These are phyloP conservation scores for Myotis yumanensis DNA, from an alignment of 2,113 vertebrate species.

Conservation along the genomic window DNA sequence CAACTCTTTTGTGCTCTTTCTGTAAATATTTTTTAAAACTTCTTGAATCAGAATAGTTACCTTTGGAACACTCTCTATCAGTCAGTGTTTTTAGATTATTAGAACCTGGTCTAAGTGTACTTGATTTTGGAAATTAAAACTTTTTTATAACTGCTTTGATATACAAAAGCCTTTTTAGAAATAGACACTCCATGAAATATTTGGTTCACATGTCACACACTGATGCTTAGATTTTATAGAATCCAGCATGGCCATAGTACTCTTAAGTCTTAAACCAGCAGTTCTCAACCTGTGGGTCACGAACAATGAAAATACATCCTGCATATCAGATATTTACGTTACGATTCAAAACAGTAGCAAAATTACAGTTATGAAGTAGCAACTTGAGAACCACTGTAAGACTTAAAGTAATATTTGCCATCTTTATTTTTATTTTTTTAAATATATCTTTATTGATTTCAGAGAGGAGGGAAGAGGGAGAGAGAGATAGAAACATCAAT, in stretches of 20 bases:
- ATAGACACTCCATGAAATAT: not conserved
- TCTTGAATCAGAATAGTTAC: slow-evolving; percentile 11
- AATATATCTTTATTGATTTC: too few species aligned
- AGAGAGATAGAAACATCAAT: too few species aligned
- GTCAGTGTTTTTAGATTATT: slow-evolving; percentile 31
- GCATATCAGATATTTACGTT: too few species aligned
- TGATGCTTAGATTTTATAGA: not conserved
- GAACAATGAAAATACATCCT: too few species aligned
- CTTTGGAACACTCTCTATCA: not conserved
- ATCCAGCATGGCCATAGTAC: not conserved
- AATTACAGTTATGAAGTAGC: too few species aligned
- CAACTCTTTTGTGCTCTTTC: not conserved
- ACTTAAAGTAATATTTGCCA: not conserved
- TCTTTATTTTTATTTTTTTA: not conserved
- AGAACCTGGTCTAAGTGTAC: not conserved
- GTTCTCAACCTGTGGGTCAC: too few species aligned
- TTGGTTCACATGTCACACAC: slow-evolving; percentile 1
- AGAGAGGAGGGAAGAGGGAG: too few species aligned
- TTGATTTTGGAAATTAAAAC: slow-evolving; percentile 31
- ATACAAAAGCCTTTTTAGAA: not conserved
- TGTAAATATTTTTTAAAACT: not conserved
- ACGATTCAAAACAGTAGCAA: too few species aligned
- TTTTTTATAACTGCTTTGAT: slow-evolving; percentile 4
- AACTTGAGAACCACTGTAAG: not conserved
- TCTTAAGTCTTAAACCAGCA: not conserved